phyloP scores from a whole-genome alignment of 2,113 vertebrate species.

The Sminthopsis crassicaudata region DNA sequence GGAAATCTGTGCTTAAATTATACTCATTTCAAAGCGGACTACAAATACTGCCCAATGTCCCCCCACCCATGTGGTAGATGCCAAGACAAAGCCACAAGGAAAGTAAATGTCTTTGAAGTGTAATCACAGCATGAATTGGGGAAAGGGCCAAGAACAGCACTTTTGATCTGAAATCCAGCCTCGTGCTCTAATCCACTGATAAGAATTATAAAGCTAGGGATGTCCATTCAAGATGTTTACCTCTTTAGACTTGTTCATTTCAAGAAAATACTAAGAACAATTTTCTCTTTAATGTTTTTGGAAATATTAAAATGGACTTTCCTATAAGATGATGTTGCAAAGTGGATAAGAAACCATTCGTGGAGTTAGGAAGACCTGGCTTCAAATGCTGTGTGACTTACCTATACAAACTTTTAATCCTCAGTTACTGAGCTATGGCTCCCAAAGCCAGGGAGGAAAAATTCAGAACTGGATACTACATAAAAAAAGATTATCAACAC shows the following conservation, averaged over 20 bases:
- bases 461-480: not conserved
- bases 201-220: not conserved
- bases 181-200: slow-evolving; percentile 14
- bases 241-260: slow-evolving; percentile 32
- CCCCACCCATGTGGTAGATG: slow-evolving; percentile 24
- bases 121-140: slow-evolving; percentile 56
- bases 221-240: slow-evolving; percentile 42
- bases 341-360: not conserved
- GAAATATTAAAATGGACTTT: slow-evolving; percentile 13
- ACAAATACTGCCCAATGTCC: slow-evolving; percentile 23
- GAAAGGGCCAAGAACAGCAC: slow-evolving; percentile 56
- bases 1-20: slow-evolving; percentile 42
- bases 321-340: not conserved
- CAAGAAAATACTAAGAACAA: slow-evolving; percentile 9
- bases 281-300: slow-evolving; percentile 4
- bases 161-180: slow-evolving; percentile 62
- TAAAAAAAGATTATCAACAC: not conserved
- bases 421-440: not conserved
- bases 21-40: slow-evolving; percentile 55
- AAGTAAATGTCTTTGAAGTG: slow-evolving; percentile 51
- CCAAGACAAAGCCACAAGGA: slow-evolving; percentile 47
- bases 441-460: not conserved
- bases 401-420: not conserved
- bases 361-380: not conserved
- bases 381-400: not conserved